phyloP scores from a whole-genome alignment of 2,888 invertebrate genomes.

The Pammene fasciana region DNA sequence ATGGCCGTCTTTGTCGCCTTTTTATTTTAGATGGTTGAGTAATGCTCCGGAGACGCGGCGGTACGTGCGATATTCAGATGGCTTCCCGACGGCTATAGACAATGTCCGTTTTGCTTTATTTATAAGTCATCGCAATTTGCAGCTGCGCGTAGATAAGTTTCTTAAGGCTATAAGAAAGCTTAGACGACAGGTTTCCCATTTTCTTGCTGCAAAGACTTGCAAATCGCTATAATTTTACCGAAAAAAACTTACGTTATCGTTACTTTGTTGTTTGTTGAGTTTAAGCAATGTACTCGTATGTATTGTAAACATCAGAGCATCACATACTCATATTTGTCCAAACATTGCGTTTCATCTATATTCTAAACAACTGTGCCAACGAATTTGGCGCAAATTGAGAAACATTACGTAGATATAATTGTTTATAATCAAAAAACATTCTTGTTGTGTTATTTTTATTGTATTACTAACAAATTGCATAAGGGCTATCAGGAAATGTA shows the following conservation, averaged over 20 bases:
- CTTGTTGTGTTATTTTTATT: no score
- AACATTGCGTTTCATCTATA: no score
- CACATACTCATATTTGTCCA: no score
- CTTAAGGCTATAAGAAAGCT: conserved; percentile 48
- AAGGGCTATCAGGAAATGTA: no score
- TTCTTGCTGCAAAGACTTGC: conserved; percentile 53
- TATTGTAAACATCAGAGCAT: no score
- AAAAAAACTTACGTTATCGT: background rate
- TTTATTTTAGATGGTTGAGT: conserved; percentile 71
- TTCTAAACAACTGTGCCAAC: no score
- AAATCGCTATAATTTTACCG: conserved; percentile 55
- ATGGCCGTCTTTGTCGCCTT: conserved; percentile 70
- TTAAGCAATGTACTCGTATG: no score
- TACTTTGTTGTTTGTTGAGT: no score
- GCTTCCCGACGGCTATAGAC: conserved; percentile 48
- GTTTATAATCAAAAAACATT: no score
- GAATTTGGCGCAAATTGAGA: no score
- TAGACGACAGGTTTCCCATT: conserved; percentile 54
- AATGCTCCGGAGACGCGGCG: conserved; percentile 61
- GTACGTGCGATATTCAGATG: conserved; percentile 61
- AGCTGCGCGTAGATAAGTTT: conserved; percentile 54
- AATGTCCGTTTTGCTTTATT: conserved; percentile 47
- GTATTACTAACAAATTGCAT: no score
- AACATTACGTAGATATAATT: no score
- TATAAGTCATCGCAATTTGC: conserved; percentile 52